phyloP scores from a whole-genome alignment of 2,888 invertebrate genomes.

The Hyalella azteca region DNA sequence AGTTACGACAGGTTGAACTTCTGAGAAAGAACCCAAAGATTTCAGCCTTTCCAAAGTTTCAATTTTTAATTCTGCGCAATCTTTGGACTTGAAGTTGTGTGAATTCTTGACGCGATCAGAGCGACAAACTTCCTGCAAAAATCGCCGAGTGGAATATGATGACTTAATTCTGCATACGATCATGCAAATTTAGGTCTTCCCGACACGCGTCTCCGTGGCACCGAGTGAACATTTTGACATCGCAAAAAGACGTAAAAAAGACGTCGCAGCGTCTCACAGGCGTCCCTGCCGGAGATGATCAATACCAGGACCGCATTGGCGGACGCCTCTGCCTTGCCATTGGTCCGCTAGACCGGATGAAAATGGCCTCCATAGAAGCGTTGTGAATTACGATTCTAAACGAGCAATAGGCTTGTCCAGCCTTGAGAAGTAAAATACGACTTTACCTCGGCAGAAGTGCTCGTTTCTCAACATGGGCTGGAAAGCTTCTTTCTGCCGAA shows the following conservation, averaged over 20 bases:
- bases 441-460: constrained; percentile 14
- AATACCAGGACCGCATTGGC: constrained; percentile 4
- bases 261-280: not conserved
- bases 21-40: too few species aligned
- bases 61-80: too few species aligned
- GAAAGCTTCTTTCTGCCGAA: not conserved
- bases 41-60: too few species aligned
- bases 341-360: constrained; percentile 12
- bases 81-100: too few species aligned
- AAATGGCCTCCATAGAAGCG: constrained; percentile 33
- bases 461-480: constrained; percentile 1
- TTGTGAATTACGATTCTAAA: constrained; percentile 30
- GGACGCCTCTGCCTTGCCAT: constrained; percentile 5
- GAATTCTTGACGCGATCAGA: too few species aligned
- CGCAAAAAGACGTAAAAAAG: constrained; percentile 27
- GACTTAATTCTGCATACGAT: constrained; percentile 28
- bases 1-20: too few species aligned
- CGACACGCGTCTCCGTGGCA: constrained; percentile 9
- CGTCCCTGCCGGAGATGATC: constrained; percentile 15
- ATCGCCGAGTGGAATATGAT: not conserved
- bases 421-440: constrained; percentile 24
- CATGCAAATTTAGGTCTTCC: constrained; percentile 6
- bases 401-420: constrained; percentile 35
- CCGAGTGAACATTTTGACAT: not conserved
- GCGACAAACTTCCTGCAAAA: too few species aligned